Evolutionary conservation across 1,140 invertebrate species (phyloP).

Genomic region (Lepidurus couesii): DNA sequence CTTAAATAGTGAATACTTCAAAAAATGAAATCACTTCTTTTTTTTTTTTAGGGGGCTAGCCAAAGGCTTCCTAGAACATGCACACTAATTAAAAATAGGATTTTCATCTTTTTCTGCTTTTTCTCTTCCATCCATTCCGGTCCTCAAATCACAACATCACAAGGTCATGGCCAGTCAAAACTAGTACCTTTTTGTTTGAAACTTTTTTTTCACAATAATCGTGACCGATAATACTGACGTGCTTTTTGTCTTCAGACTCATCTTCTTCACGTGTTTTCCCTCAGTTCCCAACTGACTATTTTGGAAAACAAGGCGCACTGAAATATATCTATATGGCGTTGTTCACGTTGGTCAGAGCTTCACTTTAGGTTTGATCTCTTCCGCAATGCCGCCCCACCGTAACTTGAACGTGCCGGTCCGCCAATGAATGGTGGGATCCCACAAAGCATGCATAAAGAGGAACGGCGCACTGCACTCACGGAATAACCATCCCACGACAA

Average conservation of each 20-base stretch:
- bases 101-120: too few species aligned
- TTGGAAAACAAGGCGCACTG: too few species aligned
- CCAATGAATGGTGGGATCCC: slow-evolving; percentile 83
- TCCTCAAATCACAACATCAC: too few species aligned
- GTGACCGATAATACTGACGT: too few species aligned
- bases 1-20: background rate
- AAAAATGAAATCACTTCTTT: background rate
- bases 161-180: too few species aligned
- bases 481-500: slow-evolving; percentile 91
- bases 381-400: slow-evolving; percentile 86
- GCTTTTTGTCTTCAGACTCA: too few species aligned
- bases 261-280: too few species aligned
- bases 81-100: too few species aligned
- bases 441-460: slow-evolving; percentile 74
- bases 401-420: slow-evolving; percentile 79
- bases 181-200: too few species aligned
- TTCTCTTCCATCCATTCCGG: too few species aligned
- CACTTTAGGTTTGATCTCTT: slow-evolving; percentile 58
- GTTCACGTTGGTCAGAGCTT: slow-evolving; percentile 47
- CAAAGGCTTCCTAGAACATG: background rate
- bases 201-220: too few species aligned
- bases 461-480: slow-evolving; percentile 84
- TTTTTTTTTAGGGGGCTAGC: background rate
- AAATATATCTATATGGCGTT: background rate
- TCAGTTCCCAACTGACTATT: too few species aligned